These are phyloP conservation scores for Heliothis virescens DNA, from an alignment of 1,140 invertebrate genomes.

Conservation along the genomic window DNA sequence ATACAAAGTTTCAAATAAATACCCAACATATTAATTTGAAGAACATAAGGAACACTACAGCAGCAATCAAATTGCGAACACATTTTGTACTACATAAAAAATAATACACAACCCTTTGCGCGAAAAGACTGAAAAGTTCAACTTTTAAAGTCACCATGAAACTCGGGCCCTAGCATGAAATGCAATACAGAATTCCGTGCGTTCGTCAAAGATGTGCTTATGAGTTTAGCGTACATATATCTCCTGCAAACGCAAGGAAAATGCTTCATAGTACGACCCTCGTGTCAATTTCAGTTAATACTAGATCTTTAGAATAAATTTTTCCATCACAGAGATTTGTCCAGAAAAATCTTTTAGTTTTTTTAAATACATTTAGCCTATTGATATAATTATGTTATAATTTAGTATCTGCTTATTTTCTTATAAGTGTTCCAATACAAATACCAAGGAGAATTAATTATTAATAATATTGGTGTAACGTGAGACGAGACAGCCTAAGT, in stretches of 20 bases:
- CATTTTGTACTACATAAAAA: slow-evolving; percentile 86
- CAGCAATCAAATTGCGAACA: slow-evolving; percentile 86
- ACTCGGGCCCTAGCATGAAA: slow-evolving; percentile 61
- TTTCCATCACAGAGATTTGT: slow-evolving; percentile 84
- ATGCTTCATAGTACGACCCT: slow-evolving; percentile 55
- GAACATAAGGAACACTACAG: slow-evolving; percentile 85
- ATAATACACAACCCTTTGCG: slow-evolving; percentile 86
- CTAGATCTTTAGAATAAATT: slow-evolving; percentile 83
- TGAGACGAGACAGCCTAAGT: slow-evolving; percentile 82
- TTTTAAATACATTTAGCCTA: slow-evolving; percentile 74
- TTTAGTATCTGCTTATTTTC: slow-evolving; percentile 79
- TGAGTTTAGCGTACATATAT: slow-evolving; percentile 40
- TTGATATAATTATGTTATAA: slow-evolving; percentile 82
- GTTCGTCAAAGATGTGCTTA: slow-evolving; percentile 44
- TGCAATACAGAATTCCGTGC: slow-evolving; percentile 43
- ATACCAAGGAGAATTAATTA: slow-evolving; percentile 72
- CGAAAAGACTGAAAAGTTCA: slow-evolving; percentile 85
- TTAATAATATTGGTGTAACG: slow-evolving; percentile 76
- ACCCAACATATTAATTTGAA: slow-evolving; percentile 77
- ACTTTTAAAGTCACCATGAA: slow-evolving; percentile 82
- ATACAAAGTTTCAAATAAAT: slow-evolving; percentile 82
- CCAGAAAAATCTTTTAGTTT: slow-evolving; percentile 76
- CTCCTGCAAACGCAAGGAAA: slow-evolving; percentile 41
- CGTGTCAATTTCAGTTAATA: slow-evolving; percentile 81
- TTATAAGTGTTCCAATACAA: slow-evolving; percentile 76